A percentile compares a stretch with the other conserved stretches of the same genome.
These are phyloP conservation scores for Melanophora roralis DNA, from an alignment of 2,888 invertebrate species.

Conservation along the genomic window DNA sequence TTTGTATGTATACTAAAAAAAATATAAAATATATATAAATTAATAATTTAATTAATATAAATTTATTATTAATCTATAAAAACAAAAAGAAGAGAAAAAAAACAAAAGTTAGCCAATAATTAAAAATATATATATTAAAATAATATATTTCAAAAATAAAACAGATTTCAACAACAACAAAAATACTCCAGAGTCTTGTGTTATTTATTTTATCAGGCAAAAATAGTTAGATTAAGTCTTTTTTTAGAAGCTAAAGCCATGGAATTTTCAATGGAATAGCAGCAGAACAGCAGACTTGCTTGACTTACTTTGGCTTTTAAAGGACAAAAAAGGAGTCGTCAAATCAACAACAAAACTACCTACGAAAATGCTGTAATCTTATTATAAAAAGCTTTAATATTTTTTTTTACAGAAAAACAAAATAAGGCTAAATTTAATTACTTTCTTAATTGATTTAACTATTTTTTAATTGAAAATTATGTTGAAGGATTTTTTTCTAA, in stretches of 20 bases:
- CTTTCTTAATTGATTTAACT: too few species aligned
- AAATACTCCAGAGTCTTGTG: slow-evolving; percentile 38
- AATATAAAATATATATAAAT: slow-evolving; percentile 66
- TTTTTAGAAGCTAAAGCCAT: too few species aligned
- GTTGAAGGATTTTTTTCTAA: too few species aligned
- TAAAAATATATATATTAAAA: slow-evolving; percentile 69
- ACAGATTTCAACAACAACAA: slow-evolving; percentile 55
- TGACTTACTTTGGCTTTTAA: not conserved
- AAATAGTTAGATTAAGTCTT: not conserved
- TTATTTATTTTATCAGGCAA: slow-evolving; percentile 30
- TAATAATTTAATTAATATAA: slow-evolving; percentile 67
- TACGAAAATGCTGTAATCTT: too few species aligned
- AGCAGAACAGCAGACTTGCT: too few species aligned
- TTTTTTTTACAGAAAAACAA: too few species aligned
- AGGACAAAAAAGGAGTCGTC: too few species aligned
- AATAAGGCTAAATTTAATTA: too few species aligned
- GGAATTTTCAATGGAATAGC: too few species aligned
- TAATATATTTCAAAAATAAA: slow-evolving; percentile 75
- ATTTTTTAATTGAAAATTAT: too few species aligned
- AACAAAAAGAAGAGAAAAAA: slow-evolving; percentile 53
- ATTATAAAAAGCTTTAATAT: too few species aligned
- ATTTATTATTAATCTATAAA: slow-evolving; percentile 65
- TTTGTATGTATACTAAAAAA: slow-evolving; percentile 77
- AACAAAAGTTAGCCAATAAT: slow-evolving; percentile 64
- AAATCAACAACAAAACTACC: too few species aligned